Conservation (phyloP, 1,140 invertebrate genomes). For the Pantala flavescens region DNA sequence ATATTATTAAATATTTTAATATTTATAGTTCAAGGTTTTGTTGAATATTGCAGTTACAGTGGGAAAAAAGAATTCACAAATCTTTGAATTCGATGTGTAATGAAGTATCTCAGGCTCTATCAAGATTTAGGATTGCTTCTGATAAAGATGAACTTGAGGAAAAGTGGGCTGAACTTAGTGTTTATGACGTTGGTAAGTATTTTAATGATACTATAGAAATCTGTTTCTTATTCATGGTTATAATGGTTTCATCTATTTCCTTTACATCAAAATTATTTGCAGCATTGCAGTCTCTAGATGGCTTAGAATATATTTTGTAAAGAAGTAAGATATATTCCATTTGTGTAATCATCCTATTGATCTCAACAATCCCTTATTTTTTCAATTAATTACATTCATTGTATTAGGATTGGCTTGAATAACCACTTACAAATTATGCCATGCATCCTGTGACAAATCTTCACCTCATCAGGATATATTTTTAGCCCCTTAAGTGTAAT, state of each 20-base stretch:
- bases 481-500: too few species aligned
- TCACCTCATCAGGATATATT: too few species aligned
- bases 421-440: too few species aligned
- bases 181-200: constrained; percentile 66
- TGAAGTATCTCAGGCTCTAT: constrained; percentile 71
- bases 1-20: neutral
- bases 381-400: too few species aligned
- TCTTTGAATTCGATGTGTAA: constrained; percentile 90
- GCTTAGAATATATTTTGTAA: too few species aligned
- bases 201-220: constrained; percentile 7
- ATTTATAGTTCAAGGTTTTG: too few species aligned
- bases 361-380: too few species aligned
- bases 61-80: constrained; percentile 89
- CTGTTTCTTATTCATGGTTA: constrained; percentile 19
- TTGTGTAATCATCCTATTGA: too few species aligned
- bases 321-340: too few species aligned
- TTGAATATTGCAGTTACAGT: constrained; percentile 49
- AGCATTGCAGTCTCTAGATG: too few species aligned
- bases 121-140: constrained; percentile 57
- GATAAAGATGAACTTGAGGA: constrained; percentile 73
- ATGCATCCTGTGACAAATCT: too few species aligned
- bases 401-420: too few species aligned
- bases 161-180: constrained; percentile 89
- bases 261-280: neutral
- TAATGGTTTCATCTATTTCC: neutral